Percentiles rank a stretch among this genome's conserved stretches.
Conservation (phyloP, 2,888 invertebrate genomes). For the Nebria salina region DNA sequence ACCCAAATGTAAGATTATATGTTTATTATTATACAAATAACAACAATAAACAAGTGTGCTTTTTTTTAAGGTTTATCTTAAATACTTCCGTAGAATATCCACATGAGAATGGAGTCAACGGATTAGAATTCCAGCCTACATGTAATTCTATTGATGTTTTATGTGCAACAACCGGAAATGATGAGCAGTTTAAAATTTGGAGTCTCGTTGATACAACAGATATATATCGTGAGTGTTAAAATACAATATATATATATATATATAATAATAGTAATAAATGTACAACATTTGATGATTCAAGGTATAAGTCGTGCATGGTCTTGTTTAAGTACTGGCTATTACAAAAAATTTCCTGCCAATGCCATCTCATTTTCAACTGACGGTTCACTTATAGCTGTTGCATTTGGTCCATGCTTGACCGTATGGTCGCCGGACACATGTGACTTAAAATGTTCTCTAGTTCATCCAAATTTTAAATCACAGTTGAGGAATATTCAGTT, state of each 20-base stretch:
- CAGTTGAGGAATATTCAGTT: constrained; percentile 64
- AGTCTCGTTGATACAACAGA: constrained; percentile 67
- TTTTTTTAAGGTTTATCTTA: constrained; percentile 68
- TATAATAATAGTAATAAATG: too few relatives aligned
- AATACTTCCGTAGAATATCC: constrained; percentile 80
- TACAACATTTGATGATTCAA: constrained; percentile 51
- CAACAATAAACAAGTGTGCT: constrained; percentile 19
- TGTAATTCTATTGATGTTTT: constrained; percentile 58
- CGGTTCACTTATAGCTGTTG: constrained; percentile 78
- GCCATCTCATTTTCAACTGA: constrained; percentile 76
- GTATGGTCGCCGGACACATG: constrained; percentile 73
- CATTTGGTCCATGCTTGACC: constrained; percentile 73
- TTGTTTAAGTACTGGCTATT: constrained; percentile 71
- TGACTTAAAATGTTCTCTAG: constrained; percentile 68
- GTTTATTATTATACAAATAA: neutral
- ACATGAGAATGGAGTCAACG: constrained; percentile 70
- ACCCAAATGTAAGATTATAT: constrained; percentile 67
- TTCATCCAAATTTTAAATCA: constrained; percentile 57
- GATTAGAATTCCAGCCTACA: constrained; percentile 70
- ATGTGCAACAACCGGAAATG: constrained; percentile 74
- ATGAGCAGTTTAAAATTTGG: constrained; percentile 79
- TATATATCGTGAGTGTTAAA: constrained; percentile 64
- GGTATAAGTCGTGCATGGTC: constrained; percentile 71
- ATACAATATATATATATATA: constrained; percentile 21
- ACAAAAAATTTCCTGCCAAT: constrained; percentile 68